These are phyloP conservation scores for Melanophora roralis DNA, from an alignment of 2,888 invertebrate genomes.

Conservation along the genomic window DNA sequence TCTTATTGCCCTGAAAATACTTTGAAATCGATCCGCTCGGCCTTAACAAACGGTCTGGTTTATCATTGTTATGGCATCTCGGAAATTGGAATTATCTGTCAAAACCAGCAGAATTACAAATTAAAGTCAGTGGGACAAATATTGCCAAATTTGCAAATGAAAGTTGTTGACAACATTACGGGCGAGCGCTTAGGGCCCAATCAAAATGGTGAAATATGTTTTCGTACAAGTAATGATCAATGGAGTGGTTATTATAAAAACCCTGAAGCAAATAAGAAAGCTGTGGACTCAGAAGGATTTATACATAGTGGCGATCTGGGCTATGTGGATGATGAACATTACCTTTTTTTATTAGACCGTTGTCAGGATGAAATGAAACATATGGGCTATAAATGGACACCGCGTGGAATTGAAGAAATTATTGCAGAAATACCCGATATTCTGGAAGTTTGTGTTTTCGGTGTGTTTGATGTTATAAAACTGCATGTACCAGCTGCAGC, in stretches of 20 bases:
- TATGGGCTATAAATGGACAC: conserved; percentile 56
- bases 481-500: conserved; percentile 72
- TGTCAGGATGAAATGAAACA: conserved; percentile 71
- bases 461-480: conserved; percentile 63
- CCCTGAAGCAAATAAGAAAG: conserved; percentile 61
- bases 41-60: conserved; percentile 64
- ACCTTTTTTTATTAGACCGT: conserved; percentile 68
- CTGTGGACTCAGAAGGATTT: conserved; percentile 68
- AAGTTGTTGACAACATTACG: conserved; percentile 66
- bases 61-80: conserved; percentile 68
- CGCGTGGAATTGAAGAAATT: conserved; percentile 32
- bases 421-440: conserved; percentile 34
- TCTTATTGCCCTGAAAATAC: conserved; percentile 63
- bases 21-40: conserved; percentile 63
- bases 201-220: conserved; percentile 69
- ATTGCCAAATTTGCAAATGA: conserved; percentile 60
- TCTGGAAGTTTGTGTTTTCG: conserved; percentile 35
- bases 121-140: conserved; percentile 66
- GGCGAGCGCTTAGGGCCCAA: conserved; percentile 64
- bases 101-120: conserved; percentile 45
- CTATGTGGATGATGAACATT: conserved; percentile 69
- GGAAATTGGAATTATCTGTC: conserved; percentile 64
- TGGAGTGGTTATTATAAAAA: conserved; percentile 70
- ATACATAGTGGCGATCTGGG: conserved; percentile 72
- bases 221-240: conserved; percentile 56